These are phyloP conservation scores for Ephestia elutella DNA, from an alignment of 1,140 invertebrate species.

Conservation along the genomic window DNA sequence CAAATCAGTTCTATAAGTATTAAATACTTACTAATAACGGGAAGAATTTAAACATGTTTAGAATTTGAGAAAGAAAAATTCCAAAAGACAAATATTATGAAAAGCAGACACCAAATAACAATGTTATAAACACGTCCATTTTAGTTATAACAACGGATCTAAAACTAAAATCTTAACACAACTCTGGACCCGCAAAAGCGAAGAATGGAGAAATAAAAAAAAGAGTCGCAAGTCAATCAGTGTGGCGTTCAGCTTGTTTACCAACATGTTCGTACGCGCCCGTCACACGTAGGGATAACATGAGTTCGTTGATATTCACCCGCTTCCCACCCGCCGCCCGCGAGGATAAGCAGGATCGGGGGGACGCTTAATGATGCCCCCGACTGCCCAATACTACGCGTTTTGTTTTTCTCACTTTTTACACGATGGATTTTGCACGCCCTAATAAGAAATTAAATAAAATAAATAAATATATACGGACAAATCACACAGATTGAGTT, in stretches of 20 bases:
- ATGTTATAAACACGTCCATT: too few relatives aligned
- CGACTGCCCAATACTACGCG: conserved; percentile 41
- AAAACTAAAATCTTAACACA: too few relatives aligned
- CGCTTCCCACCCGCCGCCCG: conserved; percentile 24
- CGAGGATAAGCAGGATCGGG: conserved; percentile 35
- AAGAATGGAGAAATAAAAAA: background rate
- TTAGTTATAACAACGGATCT: too few relatives aligned
- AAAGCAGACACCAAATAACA: too few relatives aligned
- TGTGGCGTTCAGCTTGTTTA: conserved; percentile 52
- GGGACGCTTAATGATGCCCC: conserved; percentile 58
- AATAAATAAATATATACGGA: too few relatives aligned
- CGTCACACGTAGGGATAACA: conserved; percentile 47
- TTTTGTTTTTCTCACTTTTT: background rate
- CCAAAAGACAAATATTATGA: too few relatives aligned
- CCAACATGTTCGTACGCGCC: conserved; percentile 50
- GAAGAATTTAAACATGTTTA: too few relatives aligned
- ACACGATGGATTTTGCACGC: background rate
- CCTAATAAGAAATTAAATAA: background rate
- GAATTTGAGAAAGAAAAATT: too few relatives aligned
- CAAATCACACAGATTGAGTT: too few relatives aligned
- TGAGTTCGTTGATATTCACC: conserved; percentile 64
- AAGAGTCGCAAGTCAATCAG: background rate
- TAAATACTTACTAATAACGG: too few relatives aligned
- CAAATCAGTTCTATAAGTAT: too few relatives aligned
- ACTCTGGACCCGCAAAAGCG: background rate